phyloP scores from a whole-genome alignment of 2,797 vertebrate genomes.

The Craterocephalus amniculus region DNA sequence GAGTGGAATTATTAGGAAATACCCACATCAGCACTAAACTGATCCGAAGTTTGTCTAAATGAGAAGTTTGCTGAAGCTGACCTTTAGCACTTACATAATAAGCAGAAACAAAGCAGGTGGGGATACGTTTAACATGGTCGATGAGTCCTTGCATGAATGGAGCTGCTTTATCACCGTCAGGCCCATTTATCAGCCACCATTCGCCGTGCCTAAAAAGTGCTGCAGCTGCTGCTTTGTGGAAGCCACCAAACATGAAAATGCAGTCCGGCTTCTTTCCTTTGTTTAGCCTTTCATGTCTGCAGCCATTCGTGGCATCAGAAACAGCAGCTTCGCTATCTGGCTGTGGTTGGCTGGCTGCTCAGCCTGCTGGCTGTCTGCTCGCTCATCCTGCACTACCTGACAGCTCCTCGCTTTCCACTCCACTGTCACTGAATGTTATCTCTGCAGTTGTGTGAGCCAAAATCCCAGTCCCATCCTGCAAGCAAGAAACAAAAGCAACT shows the following conservation, averaged over 20 bases:
- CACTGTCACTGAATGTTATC: conserved; percentile 63
- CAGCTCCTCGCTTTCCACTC: conserved; percentile 38
- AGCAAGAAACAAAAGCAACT: conserved; percentile 53
- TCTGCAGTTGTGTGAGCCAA: conserved; percentile 50
- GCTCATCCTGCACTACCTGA: conserved; percentile 21
- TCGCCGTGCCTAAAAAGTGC: neutral
- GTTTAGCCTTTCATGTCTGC: conserved; percentile 16
- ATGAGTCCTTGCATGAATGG: neutral
- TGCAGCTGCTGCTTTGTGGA: neutral
- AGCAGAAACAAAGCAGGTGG: too few species aligned
- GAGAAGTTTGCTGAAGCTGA: neutral
- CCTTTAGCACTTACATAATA: neutral
- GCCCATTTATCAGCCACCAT: neutral
- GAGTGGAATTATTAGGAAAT: too few species aligned
- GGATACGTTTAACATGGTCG: too few species aligned
- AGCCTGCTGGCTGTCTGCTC: neutral
- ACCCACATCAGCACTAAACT: neutral
- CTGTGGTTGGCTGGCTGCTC: neutral
- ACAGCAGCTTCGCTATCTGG: neutral
- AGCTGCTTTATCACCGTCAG: neutral
- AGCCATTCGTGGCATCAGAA: conserved; percentile 34
- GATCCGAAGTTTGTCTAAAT: neutral
- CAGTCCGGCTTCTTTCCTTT: conserved; percentile 1
- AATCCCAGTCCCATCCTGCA: conserved; percentile 30
- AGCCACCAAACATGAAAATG: conserved; percentile 2